Percentiles rank a stretch among this genome's conserved stretches.
Evolutionary conservation across 2,888 invertebrate species (phyloP).

Genomic region (Papilio gigon): DNA sequence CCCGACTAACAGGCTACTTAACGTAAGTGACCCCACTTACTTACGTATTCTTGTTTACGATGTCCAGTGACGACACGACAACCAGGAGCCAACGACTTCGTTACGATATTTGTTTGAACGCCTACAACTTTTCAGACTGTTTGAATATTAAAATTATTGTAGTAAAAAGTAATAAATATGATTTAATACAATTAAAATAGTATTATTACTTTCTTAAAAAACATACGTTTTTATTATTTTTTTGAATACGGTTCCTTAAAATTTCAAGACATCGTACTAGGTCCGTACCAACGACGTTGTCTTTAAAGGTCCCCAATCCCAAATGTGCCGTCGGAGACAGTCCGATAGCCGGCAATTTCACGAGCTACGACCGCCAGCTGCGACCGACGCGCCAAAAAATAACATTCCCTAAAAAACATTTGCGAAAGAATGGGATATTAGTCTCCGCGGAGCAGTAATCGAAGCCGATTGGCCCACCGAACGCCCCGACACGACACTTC

Average conservation of each 20-base stretch:
- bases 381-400: conserved; percentile 79
- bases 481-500: conserved; percentile 70
- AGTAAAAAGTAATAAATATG: no score
- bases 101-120: not conserved
- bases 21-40: conserved; percentile 78
- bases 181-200: no score
- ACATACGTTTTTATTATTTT: not conserved
- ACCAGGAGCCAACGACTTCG: conserved; percentile 4
- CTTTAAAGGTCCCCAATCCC: conserved; percentile 55
- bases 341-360: conserved; percentile 70
- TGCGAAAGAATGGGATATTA: conserved; percentile 80
- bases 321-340: conserved; percentile 67
- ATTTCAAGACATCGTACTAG: conserved; percentile 2
- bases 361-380: conserved; percentile 74
- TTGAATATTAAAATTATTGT: no score
- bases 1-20: conserved; percentile 78
- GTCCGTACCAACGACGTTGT: not conserved
- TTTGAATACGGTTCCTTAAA: no score
- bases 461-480: conserved; percentile 79
- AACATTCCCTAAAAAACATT: conserved; percentile 78
- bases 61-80: conserved; percentile 28
- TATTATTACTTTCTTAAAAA: no score
- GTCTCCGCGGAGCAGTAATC: conserved; percentile 81
- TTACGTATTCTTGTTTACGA: not conserved
- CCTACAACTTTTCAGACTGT: no score